Percentiles rank a stretch among this genome's conserved stretches.
Evolutionary conservation across 2,888 invertebrate species (phyloP).

Genomic region (Orthosia gracilis): DNA sequence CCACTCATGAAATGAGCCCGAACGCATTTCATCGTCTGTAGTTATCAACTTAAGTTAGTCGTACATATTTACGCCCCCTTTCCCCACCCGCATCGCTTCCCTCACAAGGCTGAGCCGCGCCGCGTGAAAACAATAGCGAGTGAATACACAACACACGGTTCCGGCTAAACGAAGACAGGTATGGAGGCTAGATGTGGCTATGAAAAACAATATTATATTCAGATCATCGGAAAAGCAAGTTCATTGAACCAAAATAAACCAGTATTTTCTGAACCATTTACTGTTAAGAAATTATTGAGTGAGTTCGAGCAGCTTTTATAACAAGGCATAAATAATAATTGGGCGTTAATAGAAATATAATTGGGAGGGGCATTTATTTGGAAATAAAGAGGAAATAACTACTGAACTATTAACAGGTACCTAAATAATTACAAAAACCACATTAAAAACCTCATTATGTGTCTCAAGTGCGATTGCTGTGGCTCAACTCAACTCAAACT

Average conservation of each 20-base stretch:
- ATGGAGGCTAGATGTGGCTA: constrained; percentile 29
- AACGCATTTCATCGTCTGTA: not conserved
- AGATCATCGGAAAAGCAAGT: not conserved
- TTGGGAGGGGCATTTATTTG: too few relatives aligned
- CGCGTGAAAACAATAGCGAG: constrained; percentile 54
- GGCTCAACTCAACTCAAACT: too few relatives aligned
- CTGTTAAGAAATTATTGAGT: too few relatives aligned
- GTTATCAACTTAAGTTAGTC: constrained; percentile 39
- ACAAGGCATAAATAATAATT: too few relatives aligned
- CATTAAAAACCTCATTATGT: too few relatives aligned
- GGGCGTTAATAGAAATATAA: too few relatives aligned
- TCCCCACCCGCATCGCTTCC: not conserved
- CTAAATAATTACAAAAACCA: too few relatives aligned
- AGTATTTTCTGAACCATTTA: too few relatives aligned
- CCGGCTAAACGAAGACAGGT: constrained; percentile 14
- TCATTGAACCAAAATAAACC: not conserved
- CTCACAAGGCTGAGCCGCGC: constrained; percentile 43
- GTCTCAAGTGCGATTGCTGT: too few relatives aligned
- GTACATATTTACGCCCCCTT: not conserved
- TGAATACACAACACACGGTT: constrained; percentile 54
- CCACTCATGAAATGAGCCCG: constrained; percentile 1
- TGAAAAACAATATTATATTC: not conserved
- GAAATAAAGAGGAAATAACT: too few relatives aligned
- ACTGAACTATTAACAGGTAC: too few relatives aligned
- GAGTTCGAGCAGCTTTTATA: too few relatives aligned